These are phyloP conservation scores for Hypselothyrea guttata DNA, from an alignment of 2,888 invertebrate genomes.

Conservation along the genomic window DNA sequence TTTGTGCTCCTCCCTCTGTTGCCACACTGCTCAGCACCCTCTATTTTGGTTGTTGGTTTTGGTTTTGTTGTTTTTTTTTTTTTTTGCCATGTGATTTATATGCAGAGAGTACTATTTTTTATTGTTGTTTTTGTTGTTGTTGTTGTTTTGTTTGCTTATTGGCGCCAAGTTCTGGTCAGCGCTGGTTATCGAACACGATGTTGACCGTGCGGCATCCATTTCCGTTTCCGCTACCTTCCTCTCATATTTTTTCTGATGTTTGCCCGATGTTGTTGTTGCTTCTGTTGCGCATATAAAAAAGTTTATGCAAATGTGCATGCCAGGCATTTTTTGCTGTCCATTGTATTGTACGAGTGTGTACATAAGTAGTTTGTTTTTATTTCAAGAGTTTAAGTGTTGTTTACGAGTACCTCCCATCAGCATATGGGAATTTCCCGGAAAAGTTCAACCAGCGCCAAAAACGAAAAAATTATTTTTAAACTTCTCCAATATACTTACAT, in stretches of 20 bases:
- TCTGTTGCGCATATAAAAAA: slow-evolving; percentile 51
- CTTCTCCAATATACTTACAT: too few relatives aligned
- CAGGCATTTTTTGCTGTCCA: slow-evolving; percentile 21
- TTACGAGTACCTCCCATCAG: slow-evolving; percentile 23
- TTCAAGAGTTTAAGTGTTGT: slow-evolving; percentile 22
- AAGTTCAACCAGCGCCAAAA: too few relatives aligned
- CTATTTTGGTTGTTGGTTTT: too few relatives aligned
- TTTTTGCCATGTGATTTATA: slow-evolving; percentile 53
- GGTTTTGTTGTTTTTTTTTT: not conserved
- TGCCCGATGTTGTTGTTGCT: not conserved
- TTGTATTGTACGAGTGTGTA: slow-evolving; percentile 18
- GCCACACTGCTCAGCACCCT: not conserved
- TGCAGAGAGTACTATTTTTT: slow-evolving; percentile 29
- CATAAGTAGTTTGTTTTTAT: slow-evolving; percentile 41
- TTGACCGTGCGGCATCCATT: slow-evolving; percentile 70
- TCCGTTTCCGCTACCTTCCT: slow-evolving; percentile 57
- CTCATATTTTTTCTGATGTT: not conserved
- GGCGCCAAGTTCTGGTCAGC: slow-evolving; percentile 48
- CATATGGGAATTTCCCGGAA: not conserved
- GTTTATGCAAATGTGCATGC: slow-evolving; percentile 56
- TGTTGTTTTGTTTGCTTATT: slow-evolving; percentile 42
- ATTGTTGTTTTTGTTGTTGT: slow-evolving; percentile 33
- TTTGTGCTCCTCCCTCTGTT: not conserved
- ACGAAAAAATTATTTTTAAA: too few relatives aligned
- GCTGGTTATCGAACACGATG: slow-evolving; percentile 44